A percentile compares a stretch with the other conserved stretches of the same genome.
Conservation (phyloP, 1,140 invertebrate genomes). For the Trissolcus basalis region DNA sequence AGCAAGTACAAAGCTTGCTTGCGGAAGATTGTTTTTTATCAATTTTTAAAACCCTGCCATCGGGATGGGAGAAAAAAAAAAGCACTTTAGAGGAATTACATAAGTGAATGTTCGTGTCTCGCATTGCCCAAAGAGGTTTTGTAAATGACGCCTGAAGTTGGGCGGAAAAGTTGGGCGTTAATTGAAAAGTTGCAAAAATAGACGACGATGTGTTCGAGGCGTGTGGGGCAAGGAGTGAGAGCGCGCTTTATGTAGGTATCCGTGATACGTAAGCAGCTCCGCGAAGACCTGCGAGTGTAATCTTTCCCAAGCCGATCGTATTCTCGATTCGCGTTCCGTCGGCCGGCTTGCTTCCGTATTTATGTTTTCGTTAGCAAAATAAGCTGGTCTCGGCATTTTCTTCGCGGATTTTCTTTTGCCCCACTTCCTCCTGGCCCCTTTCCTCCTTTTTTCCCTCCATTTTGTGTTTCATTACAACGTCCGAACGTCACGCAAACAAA, state of each 20-base stretch:
- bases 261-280: slow-evolving; percentile 57
- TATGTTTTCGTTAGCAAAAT: slow-evolving; percentile 32
- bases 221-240: background rate
- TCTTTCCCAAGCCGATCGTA: slow-evolving; percentile 57
- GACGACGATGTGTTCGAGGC: background rate
- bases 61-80: too few relatives aligned
- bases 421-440: background rate
- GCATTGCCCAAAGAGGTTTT: slow-evolving; percentile 31
- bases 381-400: background rate
- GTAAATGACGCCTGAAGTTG: slow-evolving; percentile 42
- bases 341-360: slow-evolving; percentile 30
- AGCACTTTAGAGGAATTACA: slow-evolving; percentile 23
- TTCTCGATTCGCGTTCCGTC: slow-evolving; percentile 21
- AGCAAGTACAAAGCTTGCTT: too few relatives aligned
- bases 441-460: background rate
- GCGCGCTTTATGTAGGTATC: slow-evolving; percentile 36
- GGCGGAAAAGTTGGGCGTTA: slow-evolving; percentile 42
- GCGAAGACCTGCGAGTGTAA: slow-evolving; percentile 61
- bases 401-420: background rate
- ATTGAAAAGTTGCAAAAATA: slow-evolving; percentile 58
- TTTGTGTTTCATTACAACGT: background rate
- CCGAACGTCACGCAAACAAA: too few relatives aligned
- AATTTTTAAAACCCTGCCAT: too few relatives aligned
- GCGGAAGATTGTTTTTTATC: too few relatives aligned
- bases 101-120: slow-evolving; percentile 41